A percentile compares a stretch with the other conserved stretches of the same genome.
phyloP scores from a whole-genome alignment of 2,888 invertebrate genomes.

The Cantharis flavilabris region DNA sequence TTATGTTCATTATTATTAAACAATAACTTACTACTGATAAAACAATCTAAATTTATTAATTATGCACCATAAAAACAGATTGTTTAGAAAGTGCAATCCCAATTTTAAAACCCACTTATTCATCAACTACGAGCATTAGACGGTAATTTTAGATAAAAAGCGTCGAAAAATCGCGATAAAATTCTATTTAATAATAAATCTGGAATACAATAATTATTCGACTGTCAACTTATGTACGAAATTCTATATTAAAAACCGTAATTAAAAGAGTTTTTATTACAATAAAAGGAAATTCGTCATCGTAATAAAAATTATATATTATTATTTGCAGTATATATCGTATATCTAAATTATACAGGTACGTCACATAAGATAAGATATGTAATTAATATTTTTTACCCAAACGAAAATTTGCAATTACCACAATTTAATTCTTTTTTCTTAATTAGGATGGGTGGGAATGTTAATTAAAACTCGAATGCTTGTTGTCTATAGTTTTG shows the following conservation, averaged over 20 bases:
- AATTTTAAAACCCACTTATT: neutral
- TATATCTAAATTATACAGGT: neutral
- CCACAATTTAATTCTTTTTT: no score
- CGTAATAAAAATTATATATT: neutral
- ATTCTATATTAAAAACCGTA: neutral
- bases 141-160: neutral
- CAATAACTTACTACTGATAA: neutral
- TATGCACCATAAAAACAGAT: neutral
- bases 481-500: no score
- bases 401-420: neutral
- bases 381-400: neutral
- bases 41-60: neutral
- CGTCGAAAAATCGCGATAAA: neutral
- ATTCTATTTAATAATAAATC: neutral
- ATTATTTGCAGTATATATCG: neutral
- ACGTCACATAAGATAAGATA: neutral
- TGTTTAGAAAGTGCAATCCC: neutral
- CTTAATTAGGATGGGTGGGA: no score
- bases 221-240: neutral
- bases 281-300: neutral
- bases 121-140: neutral
- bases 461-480: no score
- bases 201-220: neutral
- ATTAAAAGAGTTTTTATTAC: neutral
- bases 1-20: neutral